Evolutionary conservation across 2,888 invertebrate genomes (phyloP).

Genomic region (Sinotaia quadrata): DNA sequence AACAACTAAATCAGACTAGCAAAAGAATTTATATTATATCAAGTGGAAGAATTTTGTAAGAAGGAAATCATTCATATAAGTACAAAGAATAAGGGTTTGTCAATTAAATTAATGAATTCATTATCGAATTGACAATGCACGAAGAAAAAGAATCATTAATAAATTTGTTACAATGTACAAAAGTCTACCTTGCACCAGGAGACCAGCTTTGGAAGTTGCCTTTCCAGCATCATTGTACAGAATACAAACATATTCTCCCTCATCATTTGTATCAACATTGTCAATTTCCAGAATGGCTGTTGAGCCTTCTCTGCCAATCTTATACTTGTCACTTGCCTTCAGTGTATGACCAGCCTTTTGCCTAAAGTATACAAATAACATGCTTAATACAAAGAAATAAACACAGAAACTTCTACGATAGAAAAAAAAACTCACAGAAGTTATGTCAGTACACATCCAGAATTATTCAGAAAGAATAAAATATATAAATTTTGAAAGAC

Average conservation of each 20-base stretch:
- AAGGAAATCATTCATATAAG: too few species aligned
- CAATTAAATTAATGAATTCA: too few species aligned
- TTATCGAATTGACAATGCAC: too few species aligned
- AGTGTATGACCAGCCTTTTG: conserved; percentile 58
- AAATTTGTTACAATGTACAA: too few species aligned
- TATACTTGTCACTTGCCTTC: conserved; percentile 48
- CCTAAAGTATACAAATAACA: conserved; percentile 41
- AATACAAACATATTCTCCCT: conserved; percentile 64
- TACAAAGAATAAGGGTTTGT: too few species aligned
- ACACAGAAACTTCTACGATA: too few species aligned
- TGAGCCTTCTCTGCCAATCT: conserved; percentile 49
- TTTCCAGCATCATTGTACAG: conserved; percentile 65
- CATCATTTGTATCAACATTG: conserved; percentile 51
- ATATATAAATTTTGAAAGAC: background rate
- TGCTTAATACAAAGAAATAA: background rate
- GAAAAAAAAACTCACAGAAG: background rate
- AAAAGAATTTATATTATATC: too few species aligned
- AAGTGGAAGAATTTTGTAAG: too few species aligned
- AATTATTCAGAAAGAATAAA: background rate
- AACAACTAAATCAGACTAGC: too few species aligned
- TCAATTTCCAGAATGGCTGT: conserved; percentile 60
- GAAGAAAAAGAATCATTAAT: too few species aligned
- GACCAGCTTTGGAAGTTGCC: conserved; percentile 56
- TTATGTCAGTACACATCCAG: background rate
- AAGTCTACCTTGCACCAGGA: conserved; percentile 63